These are phyloP conservation scores for Labeo catla DNA, from an alignment of 2,113 vertebrate species.

Conservation along the genomic window DNA sequence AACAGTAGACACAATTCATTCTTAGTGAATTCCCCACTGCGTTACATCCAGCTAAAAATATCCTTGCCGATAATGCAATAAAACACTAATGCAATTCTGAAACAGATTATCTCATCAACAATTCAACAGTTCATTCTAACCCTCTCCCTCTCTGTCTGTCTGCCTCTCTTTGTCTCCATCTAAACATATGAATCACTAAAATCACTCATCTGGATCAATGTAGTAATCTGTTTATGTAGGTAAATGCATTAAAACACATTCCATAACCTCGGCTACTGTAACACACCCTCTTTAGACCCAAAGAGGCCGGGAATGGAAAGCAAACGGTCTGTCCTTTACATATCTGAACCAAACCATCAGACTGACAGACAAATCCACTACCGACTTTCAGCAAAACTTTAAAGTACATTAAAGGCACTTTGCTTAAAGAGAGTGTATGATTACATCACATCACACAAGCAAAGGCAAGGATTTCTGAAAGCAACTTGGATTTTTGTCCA, in stretches of 20 bases:
- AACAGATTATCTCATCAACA: slow-evolving; percentile 1
- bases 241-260: slow-evolving; percentile 35
- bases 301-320: neutral
- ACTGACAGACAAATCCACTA: slow-evolving; percentile 25
- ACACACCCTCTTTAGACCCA: slow-evolving; percentile 22
- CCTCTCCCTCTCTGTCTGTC: slow-evolving; percentile 32
- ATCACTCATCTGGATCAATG: slow-evolving; percentile 29
- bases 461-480: neutral
- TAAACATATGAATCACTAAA: neutral
- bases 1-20: neutral
- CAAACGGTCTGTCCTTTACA: slow-evolving; percentile 8
- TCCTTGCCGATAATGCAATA: neutral
- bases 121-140: neutral
- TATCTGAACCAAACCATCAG: slow-evolving; percentile 8
- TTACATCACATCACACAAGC: neutral
- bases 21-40: slow-evolving; percentile 3
- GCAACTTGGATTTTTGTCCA: neutral
- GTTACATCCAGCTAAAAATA: slow-evolving; percentile 35
- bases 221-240: slow-evolving; percentile 12
- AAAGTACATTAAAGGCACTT: neutral
- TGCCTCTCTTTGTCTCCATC: neutral
- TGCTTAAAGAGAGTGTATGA: neutral
- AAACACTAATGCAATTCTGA: slow-evolving; percentile 23
- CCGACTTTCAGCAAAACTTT: neutral
- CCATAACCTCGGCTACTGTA: slow-evolving; percentile 1